Evolutionary conservation across 2,888 invertebrate species (phyloP).

Genomic region (Dioctria linearis): DNA sequence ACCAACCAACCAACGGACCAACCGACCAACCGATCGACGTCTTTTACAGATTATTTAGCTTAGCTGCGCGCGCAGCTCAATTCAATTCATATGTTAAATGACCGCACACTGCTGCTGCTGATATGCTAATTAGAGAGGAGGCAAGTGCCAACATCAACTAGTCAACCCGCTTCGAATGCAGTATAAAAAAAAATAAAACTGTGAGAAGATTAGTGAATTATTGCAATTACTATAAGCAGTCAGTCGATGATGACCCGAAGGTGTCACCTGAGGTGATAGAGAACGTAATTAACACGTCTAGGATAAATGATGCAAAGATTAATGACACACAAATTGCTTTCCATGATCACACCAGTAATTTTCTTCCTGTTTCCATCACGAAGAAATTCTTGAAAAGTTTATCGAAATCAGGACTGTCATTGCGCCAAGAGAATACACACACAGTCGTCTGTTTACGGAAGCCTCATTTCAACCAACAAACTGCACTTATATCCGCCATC

Average conservation of each 20-base stretch:
- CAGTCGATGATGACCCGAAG: slow-evolving; percentile 17
- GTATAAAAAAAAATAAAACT: slow-evolving; percentile 20
- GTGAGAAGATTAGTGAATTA: slow-evolving; percentile 37
- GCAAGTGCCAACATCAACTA: slow-evolving; percentile 22
- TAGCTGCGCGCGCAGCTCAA: slow-evolving; percentile 20
- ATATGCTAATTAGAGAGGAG: slow-evolving; percentile 42
- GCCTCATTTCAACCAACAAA: background rate
- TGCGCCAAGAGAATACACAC: background rate
- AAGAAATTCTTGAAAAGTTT: no score
- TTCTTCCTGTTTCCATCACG: no score
- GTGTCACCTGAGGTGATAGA: slow-evolving; percentile 31
- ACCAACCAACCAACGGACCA: background rate
- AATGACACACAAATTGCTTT: background rate
- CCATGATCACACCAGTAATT: no score
- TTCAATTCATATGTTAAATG: slow-evolving; percentile 4
- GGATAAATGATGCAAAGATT: background rate
- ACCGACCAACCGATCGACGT: background rate
- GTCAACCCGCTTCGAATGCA: slow-evolving; percentile 13
- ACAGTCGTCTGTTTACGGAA: background rate
- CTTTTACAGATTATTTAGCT: background rate
- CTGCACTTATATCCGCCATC: background rate
- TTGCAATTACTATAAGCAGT: slow-evolving; percentile 1
- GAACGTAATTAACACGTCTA: slow-evolving; percentile 38
- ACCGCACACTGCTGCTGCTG: background rate
- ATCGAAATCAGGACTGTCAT: background rate